Evolutionary conservation across 2,888 invertebrate genomes (phyloP).

Genomic region (Rhaphigaster nebulosa): DNA sequence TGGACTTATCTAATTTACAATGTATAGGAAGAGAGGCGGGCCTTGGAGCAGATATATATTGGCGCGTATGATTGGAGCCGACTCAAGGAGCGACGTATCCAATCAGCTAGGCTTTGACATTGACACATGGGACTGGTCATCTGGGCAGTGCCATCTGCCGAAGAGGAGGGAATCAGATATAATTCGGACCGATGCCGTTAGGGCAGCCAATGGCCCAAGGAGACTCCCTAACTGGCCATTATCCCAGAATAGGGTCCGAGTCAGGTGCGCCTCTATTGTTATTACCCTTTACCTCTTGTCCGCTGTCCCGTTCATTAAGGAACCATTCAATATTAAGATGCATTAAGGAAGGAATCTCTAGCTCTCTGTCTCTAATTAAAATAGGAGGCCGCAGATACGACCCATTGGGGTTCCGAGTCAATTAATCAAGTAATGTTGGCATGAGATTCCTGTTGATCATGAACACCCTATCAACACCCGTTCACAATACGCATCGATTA

Average conservation of each 20-base stretch:
- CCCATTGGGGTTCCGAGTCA: background rate
- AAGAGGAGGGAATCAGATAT: constrained; percentile 50
- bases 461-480: background rate
- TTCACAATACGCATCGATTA: background rate
- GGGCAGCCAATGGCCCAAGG: constrained; percentile 53
- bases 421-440: constrained; percentile 3
- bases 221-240: constrained; percentile 52
- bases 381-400: background rate
- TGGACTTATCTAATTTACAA: constrained; percentile 48
- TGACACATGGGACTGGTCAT: constrained; percentile 54
- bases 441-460: background rate
- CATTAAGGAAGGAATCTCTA: background rate
- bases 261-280: constrained; percentile 55
- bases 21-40: background rate
- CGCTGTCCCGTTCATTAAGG: constrained; percentile 35
- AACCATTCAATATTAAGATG: constrained; percentile 54
- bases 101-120: constrained; percentile 48
- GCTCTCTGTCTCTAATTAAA: constrained; percentile 23
- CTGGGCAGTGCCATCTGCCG: constrained; percentile 54
- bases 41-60: constrained; percentile 1
- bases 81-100: constrained; percentile 23
- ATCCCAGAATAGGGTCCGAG: constrained; percentile 27
- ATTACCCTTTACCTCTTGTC: constrained; percentile 49
- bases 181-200: constrained; percentile 53
- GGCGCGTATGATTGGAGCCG: constrained; percentile 45